A percentile compares a stretch with the other conserved stretches of the same genome.
Evolutionary conservation across 2,113 vertebrate genomes (phyloP).

Genomic region (Daubentonia madagascariensis): DNA sequence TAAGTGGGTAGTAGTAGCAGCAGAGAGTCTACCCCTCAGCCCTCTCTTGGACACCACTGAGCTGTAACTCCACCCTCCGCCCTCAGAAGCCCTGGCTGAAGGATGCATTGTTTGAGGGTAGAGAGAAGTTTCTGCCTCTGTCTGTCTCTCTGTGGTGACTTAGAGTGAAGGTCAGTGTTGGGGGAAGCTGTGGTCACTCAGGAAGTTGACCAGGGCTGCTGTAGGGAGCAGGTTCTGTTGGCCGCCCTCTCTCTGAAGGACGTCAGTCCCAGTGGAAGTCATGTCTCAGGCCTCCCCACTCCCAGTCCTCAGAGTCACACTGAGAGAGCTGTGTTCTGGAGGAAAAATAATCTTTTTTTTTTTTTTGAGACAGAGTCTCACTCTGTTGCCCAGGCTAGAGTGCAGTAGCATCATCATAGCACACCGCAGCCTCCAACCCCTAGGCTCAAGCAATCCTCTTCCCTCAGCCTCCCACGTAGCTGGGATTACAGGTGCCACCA

Average conservation of each 20-base stretch:
- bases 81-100: background rate
- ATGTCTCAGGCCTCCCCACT: background rate
- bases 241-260: conserved; percentile 1
- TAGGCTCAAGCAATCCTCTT: too few relatives aligned
- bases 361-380: too few relatives aligned
- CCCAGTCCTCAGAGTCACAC: background rate
- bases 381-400: too few relatives aligned
- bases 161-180: background rate
- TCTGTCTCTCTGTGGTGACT: background rate
- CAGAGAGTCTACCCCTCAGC: background rate
- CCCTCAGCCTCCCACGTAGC: too few relatives aligned
- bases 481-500: too few relatives aligned
- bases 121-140: background rate
- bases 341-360: background rate
- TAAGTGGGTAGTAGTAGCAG: background rate
- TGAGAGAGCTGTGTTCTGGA: background rate
- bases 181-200: background rate
- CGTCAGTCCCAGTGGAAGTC: background rate
- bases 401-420: too few relatives aligned
- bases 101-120: background rate
- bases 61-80: background rate
- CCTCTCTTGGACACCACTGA: background rate
- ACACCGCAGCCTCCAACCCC: too few relatives aligned
- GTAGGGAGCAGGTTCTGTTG: background rate
- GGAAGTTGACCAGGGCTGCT: background rate